phyloP scores from a whole-genome alignment of 2,888 invertebrate genomes.

The Phengaris arion region DNA sequence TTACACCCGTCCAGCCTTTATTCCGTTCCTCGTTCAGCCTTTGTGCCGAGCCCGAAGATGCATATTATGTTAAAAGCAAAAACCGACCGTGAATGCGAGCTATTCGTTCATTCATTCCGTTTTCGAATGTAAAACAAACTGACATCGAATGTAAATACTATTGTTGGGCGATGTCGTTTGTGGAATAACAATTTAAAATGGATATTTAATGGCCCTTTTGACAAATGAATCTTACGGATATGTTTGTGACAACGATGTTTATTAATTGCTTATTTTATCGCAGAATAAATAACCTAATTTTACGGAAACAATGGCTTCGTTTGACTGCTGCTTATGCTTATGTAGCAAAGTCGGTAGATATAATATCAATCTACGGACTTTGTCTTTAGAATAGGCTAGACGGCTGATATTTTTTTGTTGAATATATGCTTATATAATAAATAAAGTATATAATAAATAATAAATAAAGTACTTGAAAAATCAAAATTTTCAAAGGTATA shows the following conservation, averaged over 20 bases:
- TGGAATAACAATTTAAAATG: slow-evolving; percentile 70
- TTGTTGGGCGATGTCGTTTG: slow-evolving; percentile 72
- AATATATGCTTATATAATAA: no score
- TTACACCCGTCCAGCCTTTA: slow-evolving; percentile 68
- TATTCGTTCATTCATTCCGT: slow-evolving; percentile 72
- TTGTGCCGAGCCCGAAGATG: slow-evolving; percentile 62
- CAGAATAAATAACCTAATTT: slow-evolving; percentile 4
- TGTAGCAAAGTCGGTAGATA: no score
- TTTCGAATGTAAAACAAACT: slow-evolving; percentile 78
- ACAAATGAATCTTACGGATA: slow-evolving; percentile 49
- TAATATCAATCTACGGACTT: no score
- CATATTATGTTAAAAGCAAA: slow-evolving; percentile 68
- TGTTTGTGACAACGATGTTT: slow-evolving; percentile 31
- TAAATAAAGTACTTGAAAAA: no score
- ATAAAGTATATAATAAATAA: no score
- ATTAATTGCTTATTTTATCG: slow-evolving; percentile 28
- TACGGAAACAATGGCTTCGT: not conserved
- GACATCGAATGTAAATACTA: slow-evolving; percentile 78
- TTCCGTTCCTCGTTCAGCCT: slow-evolving; percentile 71
- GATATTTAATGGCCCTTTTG: slow-evolving; percentile 68
- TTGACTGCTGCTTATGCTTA: not conserved
- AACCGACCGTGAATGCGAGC: slow-evolving; percentile 66
- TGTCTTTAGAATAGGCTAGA: no score
- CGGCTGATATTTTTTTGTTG: no score
- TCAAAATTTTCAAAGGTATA: no score